phyloP scores from a whole-genome alignment of 2,888 invertebrate species.

The Ichneumoninae sp. region DNA sequence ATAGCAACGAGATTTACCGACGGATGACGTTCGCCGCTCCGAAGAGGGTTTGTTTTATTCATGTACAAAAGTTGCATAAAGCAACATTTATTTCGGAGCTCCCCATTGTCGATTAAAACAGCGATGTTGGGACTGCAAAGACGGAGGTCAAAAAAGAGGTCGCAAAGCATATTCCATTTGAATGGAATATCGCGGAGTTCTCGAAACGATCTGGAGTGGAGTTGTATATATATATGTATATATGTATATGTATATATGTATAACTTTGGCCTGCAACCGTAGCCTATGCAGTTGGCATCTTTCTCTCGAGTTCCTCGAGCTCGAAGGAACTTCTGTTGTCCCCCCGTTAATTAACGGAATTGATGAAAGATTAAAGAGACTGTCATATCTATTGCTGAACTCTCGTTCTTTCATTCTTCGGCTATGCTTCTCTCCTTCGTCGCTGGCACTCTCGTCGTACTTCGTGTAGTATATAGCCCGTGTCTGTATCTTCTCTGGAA shows the following conservation, averaged over 20 bases:
- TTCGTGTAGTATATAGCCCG: conserved; percentile 12
- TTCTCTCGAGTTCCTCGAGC: conserved; percentile 25
- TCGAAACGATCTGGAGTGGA: conserved; percentile 24
- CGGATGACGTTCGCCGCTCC: conserved; percentile 4
- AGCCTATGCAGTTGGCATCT: neutral
- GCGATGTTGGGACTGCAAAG: conserved; percentile 11
- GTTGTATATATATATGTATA: conserved; percentile 4
- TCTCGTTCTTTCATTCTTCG: conserved; percentile 44
- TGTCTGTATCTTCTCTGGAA: conserved; percentile 46
- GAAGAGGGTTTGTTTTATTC: neutral
- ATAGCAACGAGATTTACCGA: conserved; percentile 9
- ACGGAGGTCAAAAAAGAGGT: conserved; percentile 16
- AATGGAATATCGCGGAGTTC: conserved; percentile 23
- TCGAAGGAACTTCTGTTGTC: conserved; percentile 72
- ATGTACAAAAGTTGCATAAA: neutral
- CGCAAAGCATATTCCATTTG: conserved; percentile 26
- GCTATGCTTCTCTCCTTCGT: conserved; percentile 9
- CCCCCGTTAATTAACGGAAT: conserved; percentile 80
- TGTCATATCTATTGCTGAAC: conserved; percentile 52
- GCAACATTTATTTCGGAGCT: conserved; percentile 29
- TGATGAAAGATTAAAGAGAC: conserved; percentile 78
- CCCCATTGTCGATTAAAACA: conserved; percentile 23
- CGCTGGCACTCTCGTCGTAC: conserved; percentile 4
- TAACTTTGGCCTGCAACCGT: neutral
- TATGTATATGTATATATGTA: neutral